Evolutionary conservation across 2,113 vertebrate species (phyloP), one percentile per base, ranked within the genome.

Genomic region (Serilophus lunatus): DNA sequence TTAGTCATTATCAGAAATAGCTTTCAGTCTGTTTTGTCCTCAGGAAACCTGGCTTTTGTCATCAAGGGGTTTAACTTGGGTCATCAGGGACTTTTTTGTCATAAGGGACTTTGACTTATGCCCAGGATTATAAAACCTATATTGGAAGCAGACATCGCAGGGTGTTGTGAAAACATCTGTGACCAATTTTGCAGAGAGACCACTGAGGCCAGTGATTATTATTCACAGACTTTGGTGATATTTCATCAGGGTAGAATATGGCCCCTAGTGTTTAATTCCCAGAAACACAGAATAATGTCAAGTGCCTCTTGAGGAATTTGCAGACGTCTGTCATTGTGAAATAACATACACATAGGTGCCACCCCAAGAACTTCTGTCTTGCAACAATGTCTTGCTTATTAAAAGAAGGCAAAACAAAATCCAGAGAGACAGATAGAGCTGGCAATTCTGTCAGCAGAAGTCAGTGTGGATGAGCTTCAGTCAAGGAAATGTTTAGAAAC

Each of bases 401-500:
- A 82, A 93, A 78, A 92, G 59, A 66, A 80, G 51, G 49, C 64
- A 78, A 84, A 91, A 75, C 49, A 84, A 92, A 94, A 63, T 35
- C 74, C 40, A 71, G 13, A 90, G 56, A 95, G 87, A 8, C 81
- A 89, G 87, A 19, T 81, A 82, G 51, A 92, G 66, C 78, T 93
- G 74, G 82, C 70, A 74, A 14, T 88, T 92, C 84, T 82, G 92
- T 88, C 90, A 90, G 81, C 40, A 63, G 36, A 93, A 94, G 86
- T 79, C 90, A 80, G 28, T 7, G 70, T 1, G 4, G 81, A 92
- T 91, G 74, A 90, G 87, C 53, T 84, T 82, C 47, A 95, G 74
- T 95, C 77, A 87, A 76, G 89, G 86, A 87, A 95, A 93, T 88
- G 72, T 69, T 95, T 89, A 70, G 87, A 93, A 94, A 89, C 86